Evolutionary conservation across 2,797 vertebrate genomes (phyloP), one percentile per base, ranked within the genome.

Genomic region (Prunella strophiata): DNA sequence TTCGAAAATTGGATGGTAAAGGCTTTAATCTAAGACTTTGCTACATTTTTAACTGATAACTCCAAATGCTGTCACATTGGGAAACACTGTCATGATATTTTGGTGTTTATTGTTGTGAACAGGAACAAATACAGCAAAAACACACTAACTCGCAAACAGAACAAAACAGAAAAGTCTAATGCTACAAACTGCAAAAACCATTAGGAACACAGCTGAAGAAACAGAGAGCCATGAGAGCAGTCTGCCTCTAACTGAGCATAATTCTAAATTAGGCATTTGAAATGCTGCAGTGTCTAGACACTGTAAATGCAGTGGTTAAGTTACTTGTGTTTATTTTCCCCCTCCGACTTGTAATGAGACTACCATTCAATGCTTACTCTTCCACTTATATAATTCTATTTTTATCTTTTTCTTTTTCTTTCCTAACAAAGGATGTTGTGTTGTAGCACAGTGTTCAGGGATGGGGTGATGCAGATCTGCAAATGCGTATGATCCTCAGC

Each of bases 271-370:
- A 79, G 57, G 57, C 38, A 38, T 89, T 92, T 92, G 50, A 89
- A 92, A 89, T 74, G 50, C n/a, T 77, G 11, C 47, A 16, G 3
- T 65, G 81, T 93, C 92, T 95, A 94, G 93, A 94, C 83, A 1
- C 19, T 65, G 26, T 86, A 78, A 91, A 84, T 76, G 55, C 36
- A 62, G 59, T 89, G 62, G 27, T 88, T 77, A 84, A 54, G 42
- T 73, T 92, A 82, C 72, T 82, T 40, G 11, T 42, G 20, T 62
- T 38, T 79, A 23, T 90, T 90, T 91, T 85, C 45, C 47, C 57
- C 68, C 74, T 91, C 27, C 15, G 67, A 19, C 14, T 85, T 51
- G 22, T 87, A 82, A 93, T 74, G 34, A 27, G 13, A 55, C 76
- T 85, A 42, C 61, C 3, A 16, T 72, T 85, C 30, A 86, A 3